Conservation (phyloP, 1,140 invertebrate species). For the Plectrocnemia conspersa region DNA sequence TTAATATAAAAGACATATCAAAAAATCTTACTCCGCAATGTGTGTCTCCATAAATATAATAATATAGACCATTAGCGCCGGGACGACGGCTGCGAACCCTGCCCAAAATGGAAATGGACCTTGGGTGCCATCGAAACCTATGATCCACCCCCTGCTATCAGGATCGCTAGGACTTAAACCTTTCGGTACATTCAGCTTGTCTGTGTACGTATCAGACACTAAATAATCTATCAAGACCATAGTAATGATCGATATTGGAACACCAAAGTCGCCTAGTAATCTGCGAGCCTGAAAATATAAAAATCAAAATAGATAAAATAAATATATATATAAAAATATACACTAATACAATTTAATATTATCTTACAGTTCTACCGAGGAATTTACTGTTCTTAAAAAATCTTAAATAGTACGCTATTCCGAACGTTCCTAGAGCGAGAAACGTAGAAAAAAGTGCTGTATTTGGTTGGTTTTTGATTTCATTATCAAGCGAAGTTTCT, state of each 20-base stretch:
- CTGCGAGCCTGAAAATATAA: slow-evolving; percentile 64
- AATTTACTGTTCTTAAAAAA: slow-evolving; percentile 94
- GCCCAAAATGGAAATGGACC: slow-evolving; percentile 67
- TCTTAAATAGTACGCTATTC: slow-evolving; percentile 89
- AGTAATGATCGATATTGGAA: slow-evolving; percentile 86
- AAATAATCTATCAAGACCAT: slow-evolving; percentile 81
- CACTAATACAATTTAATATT: no score
- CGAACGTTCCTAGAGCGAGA: slow-evolving; percentile 88
- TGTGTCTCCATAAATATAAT: slow-evolving; percentile 96
- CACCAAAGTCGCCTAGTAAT: slow-evolving; percentile 94
- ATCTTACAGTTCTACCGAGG: slow-evolving; percentile 85
- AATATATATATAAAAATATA: no score
- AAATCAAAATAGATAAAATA: no score
- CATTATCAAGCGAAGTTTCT: slow-evolving; percentile 14
- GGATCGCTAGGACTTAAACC: slow-evolving; percentile 76
- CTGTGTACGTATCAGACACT: slow-evolving; percentile 71
- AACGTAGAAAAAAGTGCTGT: slow-evolving; percentile 91
- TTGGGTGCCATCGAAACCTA: slow-evolving; percentile 62
- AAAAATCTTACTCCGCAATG: slow-evolving; percentile 90
- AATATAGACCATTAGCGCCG: slow-evolving; percentile 91
- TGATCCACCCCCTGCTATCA: slow-evolving; percentile 69
- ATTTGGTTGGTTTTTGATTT: slow-evolving; percentile 70
- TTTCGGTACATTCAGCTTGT: slow-evolving; percentile 83
- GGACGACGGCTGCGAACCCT: slow-evolving; percentile 72
- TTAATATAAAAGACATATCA: no score